Conservation (phyloP, 2,797 vertebrate genomes). For the Tokudaia muenninki region DNA sequence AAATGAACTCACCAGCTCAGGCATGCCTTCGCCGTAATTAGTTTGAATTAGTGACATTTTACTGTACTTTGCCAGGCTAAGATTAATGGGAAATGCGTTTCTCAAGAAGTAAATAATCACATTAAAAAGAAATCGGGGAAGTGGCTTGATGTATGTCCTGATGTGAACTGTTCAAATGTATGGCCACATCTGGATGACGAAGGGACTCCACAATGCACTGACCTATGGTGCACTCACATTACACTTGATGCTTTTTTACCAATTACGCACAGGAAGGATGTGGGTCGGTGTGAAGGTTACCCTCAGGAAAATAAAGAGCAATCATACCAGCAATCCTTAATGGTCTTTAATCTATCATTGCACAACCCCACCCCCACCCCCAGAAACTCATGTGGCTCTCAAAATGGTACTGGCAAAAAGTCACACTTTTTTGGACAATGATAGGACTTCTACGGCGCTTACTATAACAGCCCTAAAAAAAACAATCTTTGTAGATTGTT, state of each 20-base stretch:
- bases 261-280: slow-evolving; percentile 33
- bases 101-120: slow-evolving; percentile 29
- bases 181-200: fast-evolving
- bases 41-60: slow-evolving; percentile 48
- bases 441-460: slow-evolving; percentile 56
- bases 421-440: slow-evolving; percentile 36
- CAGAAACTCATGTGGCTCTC: background rate
- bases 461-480: slow-evolving; percentile 24
- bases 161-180: background rate
- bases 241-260: slow-evolving; percentile 23
- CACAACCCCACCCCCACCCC: background rate
- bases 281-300: background rate
- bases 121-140: background rate
- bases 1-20: slow-evolving; percentile 29
- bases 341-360: slow-evolving; percentile 34
- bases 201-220: background rate
- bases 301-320: slow-evolving; percentile 47
- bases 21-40: slow-evolving; percentile 33
- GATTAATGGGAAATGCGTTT: slow-evolving; percentile 19
- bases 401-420: background rate
- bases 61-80: background rate
- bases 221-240: background rate
- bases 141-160: background rate
- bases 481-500: slow-evolving; percentile 27
- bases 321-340: slow-evolving; percentile 17